Evolutionary conservation across 2,113 vertebrate genomes (phyloP), one percentile per base, ranked within the genome.

Genomic region (Microcebus lehilahytsara): DNA sequence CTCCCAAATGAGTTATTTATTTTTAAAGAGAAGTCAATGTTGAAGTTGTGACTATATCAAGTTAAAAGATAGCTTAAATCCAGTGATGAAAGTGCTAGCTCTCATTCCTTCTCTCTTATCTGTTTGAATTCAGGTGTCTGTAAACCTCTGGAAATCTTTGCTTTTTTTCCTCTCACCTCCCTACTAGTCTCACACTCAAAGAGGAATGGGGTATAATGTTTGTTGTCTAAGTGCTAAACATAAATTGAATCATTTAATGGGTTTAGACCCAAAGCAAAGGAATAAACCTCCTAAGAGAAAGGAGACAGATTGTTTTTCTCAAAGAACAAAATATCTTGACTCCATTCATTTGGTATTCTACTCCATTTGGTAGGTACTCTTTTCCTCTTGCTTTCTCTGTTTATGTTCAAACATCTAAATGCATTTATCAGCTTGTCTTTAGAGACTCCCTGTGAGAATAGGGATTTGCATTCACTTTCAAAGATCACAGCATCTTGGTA

Each of bases 381-480:
- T 91, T 85, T 75, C 74, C 75, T 95, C 81, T 74, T 62, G 13
- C 22, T 81, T 46, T 95, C 9, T 13, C 79, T 92, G 81, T 96
- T 91, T 95, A 75, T 93, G 58, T 69, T 87, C 89, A 87, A 85
- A 87, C 79, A 95, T 89, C 86, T 89, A 93, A 85, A 86, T 71
- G 20, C 42, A 74, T 95, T 85, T 95, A 78, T 96, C 86, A 93
- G 62, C 66, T 93, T 86, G 69, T 51, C 37, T 96, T 94, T 85
- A 72, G 85, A 83, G 78, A 91, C 67, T 79, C 67, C 46, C 79
- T 92, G 62, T 75, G 69, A 95, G 79, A 19, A 85, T 5, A 84
- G 62, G 27, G 74, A 95, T 96, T 95, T 96, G 74, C 87, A 83
- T 93, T 89, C 37, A 58, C 6, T 96, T 94, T 96, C 25, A 67